Evolutionary conservation across 2,797 vertebrate species (phyloP).

Genomic region (Neosilurus hyrtlii): DNA sequence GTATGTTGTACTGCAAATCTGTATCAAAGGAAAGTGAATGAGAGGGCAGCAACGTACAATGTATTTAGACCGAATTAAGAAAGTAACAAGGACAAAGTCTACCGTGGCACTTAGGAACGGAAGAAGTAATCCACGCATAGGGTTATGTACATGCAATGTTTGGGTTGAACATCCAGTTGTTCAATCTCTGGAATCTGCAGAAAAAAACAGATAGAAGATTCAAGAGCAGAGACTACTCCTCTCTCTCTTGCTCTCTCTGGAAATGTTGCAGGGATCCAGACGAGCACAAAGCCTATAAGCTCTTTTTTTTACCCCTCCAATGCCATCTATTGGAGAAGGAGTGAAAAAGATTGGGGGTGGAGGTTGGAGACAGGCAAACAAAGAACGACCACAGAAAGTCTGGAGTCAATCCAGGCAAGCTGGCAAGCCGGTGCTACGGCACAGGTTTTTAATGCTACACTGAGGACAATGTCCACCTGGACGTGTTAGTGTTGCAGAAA

Average conservation of each 20-base stretch:
- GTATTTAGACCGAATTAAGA: too few relatives aligned
- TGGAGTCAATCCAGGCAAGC: conserved; percentile 26
- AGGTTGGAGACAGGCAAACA: conserved; percentile 38
- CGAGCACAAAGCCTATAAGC: neutral
- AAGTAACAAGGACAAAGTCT: too few relatives aligned
- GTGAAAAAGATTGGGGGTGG: conserved; percentile 1
- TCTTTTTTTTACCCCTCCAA: conserved; percentile 47
- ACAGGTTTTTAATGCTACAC: conserved; percentile 16
- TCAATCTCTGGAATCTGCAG: neutral
- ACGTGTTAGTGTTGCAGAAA: conserved; percentile 4
- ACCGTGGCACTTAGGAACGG: too few relatives aligned
- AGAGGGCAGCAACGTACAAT: too few relatives aligned
- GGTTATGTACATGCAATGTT: neutral
- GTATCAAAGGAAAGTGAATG: too few relatives aligned
- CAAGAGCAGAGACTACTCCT: neutral
- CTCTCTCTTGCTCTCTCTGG: neutral
- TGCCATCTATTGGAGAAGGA: conserved; percentile 59
- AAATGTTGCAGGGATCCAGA: conserved; percentile 5
- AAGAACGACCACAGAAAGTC: conserved; percentile 29
- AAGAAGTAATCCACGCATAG: neutral
- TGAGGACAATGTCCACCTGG: conserved; percentile 33
- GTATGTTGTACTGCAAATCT: too few relatives aligned
- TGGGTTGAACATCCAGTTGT: neutral
- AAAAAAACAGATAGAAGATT: neutral
- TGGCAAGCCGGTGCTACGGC: conserved; percentile 8